These are phyloP conservation scores for Nemoura dubitans DNA, from an alignment of 2,888 invertebrate species.

Conservation along the genomic window DNA sequence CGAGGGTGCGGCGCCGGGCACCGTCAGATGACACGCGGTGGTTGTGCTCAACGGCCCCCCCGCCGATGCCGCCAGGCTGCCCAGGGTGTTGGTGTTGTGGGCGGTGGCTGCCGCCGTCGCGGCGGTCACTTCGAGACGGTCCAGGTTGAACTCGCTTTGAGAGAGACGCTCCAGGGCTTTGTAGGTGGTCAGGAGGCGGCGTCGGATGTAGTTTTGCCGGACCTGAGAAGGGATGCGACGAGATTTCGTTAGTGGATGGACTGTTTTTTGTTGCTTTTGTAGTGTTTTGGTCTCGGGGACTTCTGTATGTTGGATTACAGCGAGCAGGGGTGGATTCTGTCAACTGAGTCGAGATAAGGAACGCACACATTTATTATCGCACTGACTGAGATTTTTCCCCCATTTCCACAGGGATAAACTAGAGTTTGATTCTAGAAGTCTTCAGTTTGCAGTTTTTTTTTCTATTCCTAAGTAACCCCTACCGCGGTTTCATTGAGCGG, in stretches of 20 bases:
- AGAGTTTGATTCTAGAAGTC: no score
- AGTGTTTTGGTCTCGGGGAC: no score
- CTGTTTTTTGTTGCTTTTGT: no score
- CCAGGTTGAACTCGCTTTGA: conserved; percentile 85
- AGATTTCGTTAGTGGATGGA: background rate
- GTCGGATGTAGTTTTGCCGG: conserved; percentile 82
- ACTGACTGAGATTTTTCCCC: no score
- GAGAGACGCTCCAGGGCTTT: conserved; percentile 82
- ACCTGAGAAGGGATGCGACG: conserved; percentile 62
- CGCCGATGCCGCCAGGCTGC: conserved; percentile 42
- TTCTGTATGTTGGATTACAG: no score
- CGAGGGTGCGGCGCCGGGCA: conserved; percentile 54
- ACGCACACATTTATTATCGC: no score
- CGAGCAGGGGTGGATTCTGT: no score
- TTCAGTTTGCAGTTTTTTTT: no score
- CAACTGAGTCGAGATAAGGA: no score
- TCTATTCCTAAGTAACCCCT: no score
- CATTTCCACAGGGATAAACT: no score
- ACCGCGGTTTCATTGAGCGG: no score
- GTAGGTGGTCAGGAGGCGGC: conserved; percentile 81
- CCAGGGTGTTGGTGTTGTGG: conserved; percentile 49
- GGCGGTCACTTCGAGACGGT: conserved; percentile 73
- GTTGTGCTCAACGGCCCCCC: conserved; percentile 24
- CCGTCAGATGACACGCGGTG: conserved; percentile 47
- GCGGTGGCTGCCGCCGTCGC: conserved; percentile 61